A percentile compares a stretch with the other conserved stretches of the same genome.
Conservation (phyloP, 2,113 vertebrate genomes). For the Trinectes maculatus region DNA sequence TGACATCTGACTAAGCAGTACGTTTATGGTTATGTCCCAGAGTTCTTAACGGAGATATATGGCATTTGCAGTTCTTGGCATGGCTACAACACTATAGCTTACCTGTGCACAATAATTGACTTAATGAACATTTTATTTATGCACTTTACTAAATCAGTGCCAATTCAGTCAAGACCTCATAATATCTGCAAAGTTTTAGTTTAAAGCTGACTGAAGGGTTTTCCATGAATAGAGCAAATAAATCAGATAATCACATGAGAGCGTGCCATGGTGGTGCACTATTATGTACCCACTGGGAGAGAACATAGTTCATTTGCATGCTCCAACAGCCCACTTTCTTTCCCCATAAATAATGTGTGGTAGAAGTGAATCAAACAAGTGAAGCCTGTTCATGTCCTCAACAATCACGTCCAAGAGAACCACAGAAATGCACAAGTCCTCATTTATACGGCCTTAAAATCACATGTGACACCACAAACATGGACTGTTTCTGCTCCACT, state of each 20-base stretch:
- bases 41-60: not conserved
- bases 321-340: not conserved
- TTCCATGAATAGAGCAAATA: slow-evolving; percentile 21
- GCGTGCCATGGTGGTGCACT: not conserved
- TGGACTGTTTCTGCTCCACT: not conserved
- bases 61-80: not conserved
- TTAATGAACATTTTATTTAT: not conserved
- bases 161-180: not conserved
- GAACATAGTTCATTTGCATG: not conserved
- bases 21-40: not conserved
- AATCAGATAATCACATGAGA: slow-evolving; percentile 13
- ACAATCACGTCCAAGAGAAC: not conserved
- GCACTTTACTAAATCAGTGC: not conserved
- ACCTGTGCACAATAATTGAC: too few species aligned
- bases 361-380: not conserved
- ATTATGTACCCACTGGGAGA: not conserved
- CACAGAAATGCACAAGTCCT: slow-evolving; percentile 18
- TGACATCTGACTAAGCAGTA: not conserved
- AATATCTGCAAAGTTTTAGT: slow-evolving; percentile 5
- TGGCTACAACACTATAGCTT: not conserved
- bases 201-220: not conserved
- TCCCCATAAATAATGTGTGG: not conserved
- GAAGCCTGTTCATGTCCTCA: not conserved
- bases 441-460: slow-evolving; percentile 8
- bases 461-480: slow-evolving; percentile 3